Conservation (phyloP, 2,113 vertebrate species). For the Malurus melanocephalus region DNA sequence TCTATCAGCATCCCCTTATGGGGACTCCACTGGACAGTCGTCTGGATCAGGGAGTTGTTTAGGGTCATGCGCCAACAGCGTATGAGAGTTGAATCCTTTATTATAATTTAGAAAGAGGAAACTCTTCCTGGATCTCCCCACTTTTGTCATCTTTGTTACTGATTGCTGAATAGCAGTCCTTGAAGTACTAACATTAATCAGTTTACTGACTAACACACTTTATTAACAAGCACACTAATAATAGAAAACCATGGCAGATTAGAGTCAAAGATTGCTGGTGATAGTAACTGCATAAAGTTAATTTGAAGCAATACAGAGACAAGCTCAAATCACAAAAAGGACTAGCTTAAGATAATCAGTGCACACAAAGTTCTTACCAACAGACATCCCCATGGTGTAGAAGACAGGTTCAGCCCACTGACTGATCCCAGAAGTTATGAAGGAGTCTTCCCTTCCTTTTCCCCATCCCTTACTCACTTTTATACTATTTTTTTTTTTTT, state of each 20-base stretch:
- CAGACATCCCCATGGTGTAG: rapidly evolving
- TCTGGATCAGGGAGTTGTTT: rapidly evolving
- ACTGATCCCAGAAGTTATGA: not conserved
- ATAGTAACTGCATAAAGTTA: rapidly evolving
- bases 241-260: not conserved
- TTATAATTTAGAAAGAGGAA: not conserved
- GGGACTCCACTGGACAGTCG: rapidly evolving
- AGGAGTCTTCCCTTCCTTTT: not conserved
- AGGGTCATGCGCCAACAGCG: rapidly evolving
- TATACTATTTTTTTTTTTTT: not conserved
- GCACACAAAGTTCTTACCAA: not conserved
- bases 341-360: not conserved
- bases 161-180: not conserved
- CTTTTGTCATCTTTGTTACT: not conserved
- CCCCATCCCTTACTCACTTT: not conserved
- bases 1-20: rapidly evolving
- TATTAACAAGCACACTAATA: not conserved
- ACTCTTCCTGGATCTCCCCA: not conserved
- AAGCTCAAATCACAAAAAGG: not conserved
- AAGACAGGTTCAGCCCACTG: not conserved
- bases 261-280: not conserved
- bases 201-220: not conserved
- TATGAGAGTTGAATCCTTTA: not conserved
- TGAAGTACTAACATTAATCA: not conserved
- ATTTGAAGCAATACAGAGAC: not conserved